Conservation (phyloP, 2,888 invertebrate species). For the Cerastis rubricosa region DNA sequence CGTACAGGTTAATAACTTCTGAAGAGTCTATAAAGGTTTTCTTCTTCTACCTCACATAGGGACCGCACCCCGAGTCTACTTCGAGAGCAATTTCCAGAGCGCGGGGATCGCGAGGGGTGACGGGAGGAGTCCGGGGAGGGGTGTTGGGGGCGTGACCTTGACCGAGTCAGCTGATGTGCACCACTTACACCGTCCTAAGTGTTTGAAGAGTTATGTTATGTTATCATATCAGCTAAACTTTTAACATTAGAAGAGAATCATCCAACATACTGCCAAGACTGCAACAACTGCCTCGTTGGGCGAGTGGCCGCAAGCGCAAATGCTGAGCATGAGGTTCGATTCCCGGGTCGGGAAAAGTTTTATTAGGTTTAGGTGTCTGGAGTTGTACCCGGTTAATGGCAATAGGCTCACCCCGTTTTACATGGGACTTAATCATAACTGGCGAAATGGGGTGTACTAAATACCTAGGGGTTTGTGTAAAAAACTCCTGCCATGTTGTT, state of each 20-base stretch:
- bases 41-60: neutral
- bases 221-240: neutral
- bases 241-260: neutral
- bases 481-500: too few species aligned
- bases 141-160: conserved; percentile 41
- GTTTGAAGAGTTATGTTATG: neutral
- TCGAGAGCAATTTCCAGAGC: conserved; percentile 10
- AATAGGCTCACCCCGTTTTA: too few species aligned
- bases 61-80: conserved; percentile 17
- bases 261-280: too few species aligned
- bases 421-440: too few species aligned
- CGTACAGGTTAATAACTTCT: neutral
- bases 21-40: neutral
- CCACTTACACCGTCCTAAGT: neutral
- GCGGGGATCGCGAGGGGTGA: neutral
- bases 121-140: neutral
- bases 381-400: too few species aligned
- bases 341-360: too few species aligned
- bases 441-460: too few species aligned
- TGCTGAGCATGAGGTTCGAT: too few species aligned
- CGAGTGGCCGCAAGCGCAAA: too few species aligned
- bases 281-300: too few species aligned
- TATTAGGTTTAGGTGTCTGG: too few species aligned
- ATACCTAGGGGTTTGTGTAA: too few species aligned
- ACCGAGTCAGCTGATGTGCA: conserved; percentile 52